Evolutionary conservation across 2,797 vertebrate species (phyloP).

Genomic region (Rhincodon typus): DNA sequence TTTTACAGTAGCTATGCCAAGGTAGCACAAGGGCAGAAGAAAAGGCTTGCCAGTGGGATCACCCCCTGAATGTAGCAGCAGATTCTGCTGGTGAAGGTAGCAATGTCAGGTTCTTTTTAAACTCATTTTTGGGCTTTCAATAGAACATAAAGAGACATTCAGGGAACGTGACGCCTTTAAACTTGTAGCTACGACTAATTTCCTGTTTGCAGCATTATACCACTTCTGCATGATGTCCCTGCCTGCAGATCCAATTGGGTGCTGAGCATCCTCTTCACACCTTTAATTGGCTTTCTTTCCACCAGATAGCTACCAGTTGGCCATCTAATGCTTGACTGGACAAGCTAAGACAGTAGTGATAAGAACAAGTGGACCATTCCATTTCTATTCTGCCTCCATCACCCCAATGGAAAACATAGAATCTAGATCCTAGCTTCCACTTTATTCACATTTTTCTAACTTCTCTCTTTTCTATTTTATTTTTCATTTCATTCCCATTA

Average conservation of each 20-base stretch:
- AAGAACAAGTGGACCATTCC: background rate
- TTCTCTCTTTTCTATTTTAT: background rate
- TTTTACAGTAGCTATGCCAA: background rate
- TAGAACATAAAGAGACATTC: background rate
- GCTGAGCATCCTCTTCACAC: background rate
- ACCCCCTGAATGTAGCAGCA: background rate
- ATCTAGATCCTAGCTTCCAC: background rate
- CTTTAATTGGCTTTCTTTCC: background rate
- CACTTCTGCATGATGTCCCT: background rate
- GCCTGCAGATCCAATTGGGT: background rate
- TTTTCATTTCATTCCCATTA: background rate
- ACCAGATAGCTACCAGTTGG: background rate
- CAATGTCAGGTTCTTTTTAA: background rate
- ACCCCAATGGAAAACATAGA: background rate
- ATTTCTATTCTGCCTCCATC: background rate
- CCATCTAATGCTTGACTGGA: background rate
- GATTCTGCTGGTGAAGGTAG: background rate
- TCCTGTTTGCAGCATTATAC: background rate
- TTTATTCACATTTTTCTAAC: background rate
- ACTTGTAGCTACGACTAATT: background rate
- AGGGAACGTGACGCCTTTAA: background rate
- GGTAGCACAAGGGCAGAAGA: background rate
- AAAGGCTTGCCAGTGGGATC: background rate
- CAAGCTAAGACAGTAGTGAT: background rate
- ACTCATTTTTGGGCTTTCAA: background rate